These are phyloP conservation scores for Euphydryas editha DNA, from an alignment of 2,888 invertebrate genomes.

Conservation along the genomic window DNA sequence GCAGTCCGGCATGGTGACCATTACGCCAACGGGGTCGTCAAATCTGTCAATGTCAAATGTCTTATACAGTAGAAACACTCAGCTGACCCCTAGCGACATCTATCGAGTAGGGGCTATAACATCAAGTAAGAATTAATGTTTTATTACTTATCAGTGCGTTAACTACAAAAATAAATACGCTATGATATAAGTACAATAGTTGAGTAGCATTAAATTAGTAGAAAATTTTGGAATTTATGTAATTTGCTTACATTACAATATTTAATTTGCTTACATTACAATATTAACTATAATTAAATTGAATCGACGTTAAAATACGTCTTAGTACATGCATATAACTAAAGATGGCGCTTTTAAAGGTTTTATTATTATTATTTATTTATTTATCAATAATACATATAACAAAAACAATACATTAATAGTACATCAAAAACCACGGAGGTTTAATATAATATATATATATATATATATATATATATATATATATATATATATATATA, in stretches of 20 bases:
- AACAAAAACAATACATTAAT: too few relatives aligned
- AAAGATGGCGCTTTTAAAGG: constrained; percentile 2
- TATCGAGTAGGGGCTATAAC: neutral
- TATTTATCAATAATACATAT: too few relatives aligned
- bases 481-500: too few relatives aligned
- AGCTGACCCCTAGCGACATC: neutral
- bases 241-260: neutral
- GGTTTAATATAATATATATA: too few relatives aligned
- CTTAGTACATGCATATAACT: neutral
- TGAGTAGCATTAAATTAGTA: neutral
- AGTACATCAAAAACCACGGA: too few relatives aligned
- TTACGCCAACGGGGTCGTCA: too few relatives aligned
- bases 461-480: too few relatives aligned
- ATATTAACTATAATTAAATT: neutral
- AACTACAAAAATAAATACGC: neutral
- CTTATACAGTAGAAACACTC: neutral
- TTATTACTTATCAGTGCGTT: neutral
- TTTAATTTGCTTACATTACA: neutral
- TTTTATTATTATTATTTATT: too few relatives aligned
- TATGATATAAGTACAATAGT: too few relatives aligned
- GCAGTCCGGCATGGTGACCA: too few relatives aligned
- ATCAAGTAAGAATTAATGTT: neutral
- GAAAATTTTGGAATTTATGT: neutral
- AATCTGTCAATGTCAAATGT: too few relatives aligned
- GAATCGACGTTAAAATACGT: neutral